Conservation (phyloP, 2,797 vertebrate genomes). For the Clarias laeviceps region DNA sequence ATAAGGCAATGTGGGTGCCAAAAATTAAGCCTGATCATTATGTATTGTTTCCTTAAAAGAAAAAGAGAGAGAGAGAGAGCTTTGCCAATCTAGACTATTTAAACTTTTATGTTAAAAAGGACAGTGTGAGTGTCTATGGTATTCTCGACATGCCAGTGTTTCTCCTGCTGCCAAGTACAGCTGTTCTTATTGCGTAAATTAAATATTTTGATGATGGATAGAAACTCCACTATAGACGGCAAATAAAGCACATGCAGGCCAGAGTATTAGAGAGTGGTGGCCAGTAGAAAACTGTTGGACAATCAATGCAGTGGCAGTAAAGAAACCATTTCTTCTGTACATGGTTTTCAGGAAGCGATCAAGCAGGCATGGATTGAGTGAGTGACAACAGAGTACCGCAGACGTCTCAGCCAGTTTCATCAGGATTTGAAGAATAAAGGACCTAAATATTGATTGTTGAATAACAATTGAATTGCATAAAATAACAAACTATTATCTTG, state of each 20-base stretch:
- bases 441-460: no score
- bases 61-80: background rate
- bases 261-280: no score
- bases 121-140: background rate
- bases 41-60: background rate
- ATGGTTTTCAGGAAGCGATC: no score
- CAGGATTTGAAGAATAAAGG: no score
- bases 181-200: background rate
- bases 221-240: background rate
- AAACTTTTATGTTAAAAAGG: background rate
- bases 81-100: background rate
- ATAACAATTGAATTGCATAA: no score
- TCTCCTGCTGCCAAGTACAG: background rate
- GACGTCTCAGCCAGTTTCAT: no score
- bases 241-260: background rate
- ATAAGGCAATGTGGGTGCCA: background rate
- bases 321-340: no score
- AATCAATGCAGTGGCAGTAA: no score
- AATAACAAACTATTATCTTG: no score
- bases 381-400: no score
- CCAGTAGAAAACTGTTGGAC: no score
- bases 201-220: background rate
- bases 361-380: no score
- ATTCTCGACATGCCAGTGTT: background rate
- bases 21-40: background rate